Percentiles rank a stretch among this genome's conserved stretches.
Evolutionary conservation across 2,797 vertebrate species (phyloP).

Genomic region (Hydrophis major): DNA sequence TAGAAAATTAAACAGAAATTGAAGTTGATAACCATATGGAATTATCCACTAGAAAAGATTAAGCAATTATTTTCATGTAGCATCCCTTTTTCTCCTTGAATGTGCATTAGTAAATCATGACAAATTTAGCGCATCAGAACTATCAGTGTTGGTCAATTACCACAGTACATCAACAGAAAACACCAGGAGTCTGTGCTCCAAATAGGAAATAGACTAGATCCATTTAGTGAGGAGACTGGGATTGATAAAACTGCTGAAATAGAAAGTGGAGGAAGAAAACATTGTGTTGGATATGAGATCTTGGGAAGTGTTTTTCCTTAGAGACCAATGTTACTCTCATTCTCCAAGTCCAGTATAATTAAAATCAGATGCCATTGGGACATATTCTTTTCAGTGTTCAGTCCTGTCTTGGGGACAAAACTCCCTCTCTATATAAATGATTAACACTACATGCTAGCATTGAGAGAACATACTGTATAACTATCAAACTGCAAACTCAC

Average conservation of each 20-base stretch:
- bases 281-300: neutral
- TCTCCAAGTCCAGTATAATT: neutral
- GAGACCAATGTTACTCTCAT: neutral
- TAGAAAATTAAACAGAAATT: neutral
- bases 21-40: neutral
- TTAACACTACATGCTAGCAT: neutral
- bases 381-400: neutral
- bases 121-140: neutral
- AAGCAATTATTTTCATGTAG: neutral
- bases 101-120: neutral
- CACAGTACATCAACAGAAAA: neutral
- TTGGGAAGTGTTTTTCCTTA: neutral
- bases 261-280: neutral
- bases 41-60: neutral
- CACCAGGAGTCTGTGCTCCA: neutral
- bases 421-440: neutral
- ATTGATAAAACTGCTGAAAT: slow-evolving; percentile 1
- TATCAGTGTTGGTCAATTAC: neutral
- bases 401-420: neutral
- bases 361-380: neutral
- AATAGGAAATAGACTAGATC: neutral
- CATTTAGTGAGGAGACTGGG: neutral
- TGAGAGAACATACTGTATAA: neutral
- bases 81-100: neutral
- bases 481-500: neutral